These are phyloP conservation scores for Petroica traversi DNA, from an alignment of 2,113 vertebrate genomes.

Conservation along the genomic window DNA sequence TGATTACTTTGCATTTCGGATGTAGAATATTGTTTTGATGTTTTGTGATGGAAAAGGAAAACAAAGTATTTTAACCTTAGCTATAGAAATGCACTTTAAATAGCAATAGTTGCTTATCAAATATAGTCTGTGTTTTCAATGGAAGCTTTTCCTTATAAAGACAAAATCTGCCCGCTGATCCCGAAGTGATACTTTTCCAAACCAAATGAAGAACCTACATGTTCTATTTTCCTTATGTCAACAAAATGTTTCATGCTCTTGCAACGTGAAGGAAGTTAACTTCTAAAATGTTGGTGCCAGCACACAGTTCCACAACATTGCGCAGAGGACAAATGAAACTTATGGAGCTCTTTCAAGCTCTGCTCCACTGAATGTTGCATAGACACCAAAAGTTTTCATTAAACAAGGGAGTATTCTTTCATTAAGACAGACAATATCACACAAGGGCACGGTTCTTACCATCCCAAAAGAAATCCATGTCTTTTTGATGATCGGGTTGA, in stretches of 20 bases:
- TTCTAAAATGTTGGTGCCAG: not conserved
- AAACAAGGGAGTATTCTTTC: not conserved
- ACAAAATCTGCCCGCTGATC: not conserved
- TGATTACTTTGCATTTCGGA: not conserved
- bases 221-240: not conserved
- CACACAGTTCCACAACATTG: not conserved
- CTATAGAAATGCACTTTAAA: not conserved
- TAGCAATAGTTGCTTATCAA: not conserved
- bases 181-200: not conserved
- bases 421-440: not conserved
- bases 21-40: not conserved
- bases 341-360: not conserved
- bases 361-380: not conserved
- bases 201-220: not conserved
- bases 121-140: not conserved
- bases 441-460: not conserved
- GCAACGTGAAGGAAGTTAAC: not conserved
- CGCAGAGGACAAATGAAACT: not conserved
- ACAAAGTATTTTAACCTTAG: not conserved
- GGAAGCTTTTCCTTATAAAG: conserved; percentile 3
- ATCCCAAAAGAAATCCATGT: not conserved
- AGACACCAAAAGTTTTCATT: not conserved
- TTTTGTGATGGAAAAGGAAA: not conserved
- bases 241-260: not conserved
- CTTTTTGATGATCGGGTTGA: not conserved